A percentile compares a stretch with the other conserved stretches of the same genome.
phyloP scores from a whole-genome alignment of 2,113 vertebrate genomes.

The Coreoperca whiteheadi region DNA sequence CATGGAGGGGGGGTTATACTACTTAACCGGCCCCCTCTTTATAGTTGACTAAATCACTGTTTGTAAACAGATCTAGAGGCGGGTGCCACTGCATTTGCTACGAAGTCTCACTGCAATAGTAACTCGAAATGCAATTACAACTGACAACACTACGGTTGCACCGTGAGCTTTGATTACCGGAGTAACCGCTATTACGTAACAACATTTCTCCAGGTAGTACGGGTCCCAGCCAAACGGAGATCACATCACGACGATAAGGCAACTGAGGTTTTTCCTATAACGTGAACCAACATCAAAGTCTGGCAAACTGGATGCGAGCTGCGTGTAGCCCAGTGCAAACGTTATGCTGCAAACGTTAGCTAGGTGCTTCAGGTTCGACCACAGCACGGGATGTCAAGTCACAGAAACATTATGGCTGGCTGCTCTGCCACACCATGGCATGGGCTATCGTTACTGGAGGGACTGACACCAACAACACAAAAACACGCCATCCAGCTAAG shows the following conservation, averaged over 20 bases:
- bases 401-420: neutral
- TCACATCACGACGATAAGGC: neutral
- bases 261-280: slow-evolving; percentile 7
- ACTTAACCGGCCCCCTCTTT: neutral
- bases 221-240: slow-evolving; percentile 3
- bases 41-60: neutral
- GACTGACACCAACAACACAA: neutral
- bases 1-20: neutral
- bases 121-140: neutral
- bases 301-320: neutral
- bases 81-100: neutral
- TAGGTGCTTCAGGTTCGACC: slow-evolving; percentile 18
- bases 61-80: slow-evolving; percentile 3
- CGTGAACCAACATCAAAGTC: no score
- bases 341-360: slow-evolving; percentile 26
- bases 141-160: slow-evolving; percentile 24
- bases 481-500: neutral
- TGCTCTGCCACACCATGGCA: neutral
- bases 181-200: slow-evolving; percentile 39
- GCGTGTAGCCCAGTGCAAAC: slow-evolving; percentile 6
- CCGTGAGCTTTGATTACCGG: slow-evolving; percentile 12
- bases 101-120: neutral
- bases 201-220: slow-evolving; percentile 5
- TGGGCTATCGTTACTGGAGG: no score
- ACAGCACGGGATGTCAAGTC: slow-evolving; percentile 2